phyloP scores from a whole-genome alignment of 2,888 invertebrate species.

The Orthonevra nobilis region DNA sequence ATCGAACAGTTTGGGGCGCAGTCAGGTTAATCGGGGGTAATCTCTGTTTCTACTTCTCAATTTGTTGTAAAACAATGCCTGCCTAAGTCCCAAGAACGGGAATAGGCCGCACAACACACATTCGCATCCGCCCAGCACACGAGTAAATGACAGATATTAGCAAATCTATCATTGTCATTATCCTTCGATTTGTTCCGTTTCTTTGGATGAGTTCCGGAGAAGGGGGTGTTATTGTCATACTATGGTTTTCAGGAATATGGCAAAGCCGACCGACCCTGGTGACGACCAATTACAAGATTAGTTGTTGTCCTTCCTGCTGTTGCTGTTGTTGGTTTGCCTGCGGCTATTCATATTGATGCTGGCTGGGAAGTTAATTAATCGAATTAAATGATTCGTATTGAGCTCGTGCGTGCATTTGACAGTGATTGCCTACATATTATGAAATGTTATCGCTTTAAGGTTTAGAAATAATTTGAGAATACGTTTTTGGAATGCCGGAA shows the following conservation, averaged over 20 bases:
- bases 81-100: no score
- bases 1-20: constrained; percentile 71
- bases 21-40: constrained; percentile 71
- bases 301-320: constrained; percentile 70
- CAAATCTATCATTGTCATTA: constrained; percentile 80
- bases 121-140: constrained; percentile 43
- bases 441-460: constrained; percentile 42
- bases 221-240: constrained; percentile 38
- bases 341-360: constrained; percentile 46
- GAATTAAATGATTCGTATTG: constrained; percentile 75
- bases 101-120: constrained; percentile 18
- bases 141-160: constrained; percentile 80
- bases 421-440: constrained; percentile 75
- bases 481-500: constrained; percentile 12
- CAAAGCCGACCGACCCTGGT: constrained; percentile 23
- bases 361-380: constrained; percentile 78
- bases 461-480: constrained; percentile 45
- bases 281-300: constrained; percentile 67
- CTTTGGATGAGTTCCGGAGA: constrained; percentile 43
- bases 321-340: no score
- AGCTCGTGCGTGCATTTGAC: constrained; percentile 77
- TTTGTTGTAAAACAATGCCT: constrained; percentile 69
- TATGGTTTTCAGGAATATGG: constrained; percentile 41
- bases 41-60: constrained; percentile 68
- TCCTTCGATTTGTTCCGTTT: constrained; percentile 76